Base-by-base conservation (phyloP, 1,140 invertebrate species). In the Oreohelix idahoensis region DNA sequence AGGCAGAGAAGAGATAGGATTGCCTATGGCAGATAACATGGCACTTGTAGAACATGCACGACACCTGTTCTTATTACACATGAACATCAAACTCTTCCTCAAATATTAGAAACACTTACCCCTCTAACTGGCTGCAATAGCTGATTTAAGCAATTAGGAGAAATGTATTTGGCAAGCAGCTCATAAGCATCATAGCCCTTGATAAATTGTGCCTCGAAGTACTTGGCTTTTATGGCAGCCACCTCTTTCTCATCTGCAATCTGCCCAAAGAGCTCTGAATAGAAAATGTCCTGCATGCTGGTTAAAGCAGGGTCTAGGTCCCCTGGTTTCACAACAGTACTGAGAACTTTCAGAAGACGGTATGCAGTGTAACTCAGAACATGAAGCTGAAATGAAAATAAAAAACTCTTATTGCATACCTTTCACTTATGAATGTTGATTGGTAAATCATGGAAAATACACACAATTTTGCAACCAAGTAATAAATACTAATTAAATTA, bases 231-330 rank as follows among this genome's bases (percentile, higher is more conserved):
- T 49, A 98, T 96, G 87, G 96, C 96, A 0, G 94, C 94, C 0
- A 98, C 95, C 92, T 98, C 96, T 92, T 99, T 99, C 92, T 99
- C 98, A 92, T 98, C 97, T 0, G 96, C 95, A 0, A 96, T 93
- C 58, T 95, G 93, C 0, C 97, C 97, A 92, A 98, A 98, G 23
- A 98, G 93, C 93, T 99, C 98, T 83, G 96, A 94, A 74, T 95
- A 95, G 84, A 96, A 97, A 20, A 96, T 95, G 88, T 96, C 95
- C n/a, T 97, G 92, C 58, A 99, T 95, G 83, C 95, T 95, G 66
- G 95, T 91, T 23, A 98, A 90, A 90, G 96, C 96, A 26, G 94
- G 86, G 89, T 97, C 96, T 15, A 99, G 94, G 91, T 98, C 95
- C 0, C 94, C 94, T 1, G 95, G 93, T 88, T 95, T 93, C 70